A percentile compares a stretch with the other conserved stretches of the same genome.
These are phyloP conservation scores for Podiceps cristatus DNA, from an alignment of 2,113 vertebrate species.

Conservation along the genomic window DNA sequence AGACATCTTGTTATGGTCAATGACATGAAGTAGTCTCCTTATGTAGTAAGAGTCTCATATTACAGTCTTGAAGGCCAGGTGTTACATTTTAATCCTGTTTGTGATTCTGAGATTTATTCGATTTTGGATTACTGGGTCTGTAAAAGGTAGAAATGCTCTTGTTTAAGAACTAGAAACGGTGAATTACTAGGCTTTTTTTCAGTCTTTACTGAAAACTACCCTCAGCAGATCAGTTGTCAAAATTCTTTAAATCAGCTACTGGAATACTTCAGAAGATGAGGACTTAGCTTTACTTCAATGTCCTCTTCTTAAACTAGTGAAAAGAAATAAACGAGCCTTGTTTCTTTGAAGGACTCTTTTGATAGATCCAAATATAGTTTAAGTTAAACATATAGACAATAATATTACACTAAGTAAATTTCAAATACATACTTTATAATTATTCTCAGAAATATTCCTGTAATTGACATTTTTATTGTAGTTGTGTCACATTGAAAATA, in stretches of 20 bases:
- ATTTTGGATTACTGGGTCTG: not conserved
- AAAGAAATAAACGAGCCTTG: not conserved
- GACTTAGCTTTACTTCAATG: not conserved
- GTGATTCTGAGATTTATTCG: not conserved
- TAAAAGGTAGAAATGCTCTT: not conserved
- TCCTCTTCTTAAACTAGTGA: not conserved
- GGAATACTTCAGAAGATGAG: not conserved
- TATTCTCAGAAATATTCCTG: not conserved
- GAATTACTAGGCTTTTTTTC: not conserved
- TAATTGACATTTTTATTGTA: not conserved
- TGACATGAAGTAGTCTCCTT: not conserved
- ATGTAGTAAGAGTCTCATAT: not conserved
- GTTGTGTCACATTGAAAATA: not conserved
- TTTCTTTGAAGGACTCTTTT: not conserved
- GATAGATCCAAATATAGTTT: not conserved
- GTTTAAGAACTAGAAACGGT: not conserved
- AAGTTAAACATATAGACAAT: not conserved
- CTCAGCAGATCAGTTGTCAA: not conserved
- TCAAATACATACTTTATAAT: not conserved
- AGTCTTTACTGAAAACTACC: not conserved
- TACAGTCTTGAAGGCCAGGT: not conserved
- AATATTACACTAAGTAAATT: not conserved
- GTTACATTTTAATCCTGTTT: not conserved
- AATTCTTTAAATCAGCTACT: not conserved
- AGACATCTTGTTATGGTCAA: not conserved